phyloP scores from a whole-genome alignment of 2,888 invertebrate genomes.

The Drosophila mayaguana region DNA sequence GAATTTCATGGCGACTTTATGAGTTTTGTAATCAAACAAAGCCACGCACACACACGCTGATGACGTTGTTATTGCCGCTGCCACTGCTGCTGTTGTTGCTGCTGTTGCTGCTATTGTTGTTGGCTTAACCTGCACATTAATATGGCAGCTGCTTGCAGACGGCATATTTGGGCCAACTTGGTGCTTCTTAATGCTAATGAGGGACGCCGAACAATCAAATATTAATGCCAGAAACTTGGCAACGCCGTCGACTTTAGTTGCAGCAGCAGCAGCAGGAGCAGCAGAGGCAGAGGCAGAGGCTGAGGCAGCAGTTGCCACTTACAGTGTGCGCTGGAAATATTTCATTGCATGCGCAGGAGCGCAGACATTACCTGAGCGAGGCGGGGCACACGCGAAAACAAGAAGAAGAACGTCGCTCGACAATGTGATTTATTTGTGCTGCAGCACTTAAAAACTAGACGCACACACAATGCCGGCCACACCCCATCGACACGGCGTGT shows the following conservation, averaged over 20 bases:
- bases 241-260: constrained; percentile 31
- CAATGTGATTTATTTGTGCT: constrained; percentile 73
- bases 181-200: constrained; percentile 72
- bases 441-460: constrained; percentile 78
- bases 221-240: constrained; percentile 30
- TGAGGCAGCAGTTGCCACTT: constrained; percentile 45
- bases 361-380: constrained; percentile 58
- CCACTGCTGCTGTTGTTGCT: constrained; percentile 20
- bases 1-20: constrained; percentile 82
- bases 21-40: constrained; percentile 78
- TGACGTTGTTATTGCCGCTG: constrained; percentile 31
- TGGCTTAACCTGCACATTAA: constrained; percentile 57
- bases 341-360: constrained; percentile 65
- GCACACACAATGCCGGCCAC: constrained; percentile 62
- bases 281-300: too few species aligned
- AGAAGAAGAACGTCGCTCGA: constrained; percentile 31
- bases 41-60: constrained; percentile 35
- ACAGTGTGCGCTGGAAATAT: constrained; percentile 55
- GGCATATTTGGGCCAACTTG: constrained; percentile 57
- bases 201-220: constrained; percentile 37
- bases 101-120: constrained; percentile 32
- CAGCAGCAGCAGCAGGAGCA: constrained; percentile 6
- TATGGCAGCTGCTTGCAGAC: constrained; percentile 31
- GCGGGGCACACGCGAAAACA: constrained; percentile 5
- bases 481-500: constrained; percentile 29